A percentile compares a stretch with the other conserved stretches of the same genome.
phyloP scores from a whole-genome alignment of 92 coral and sea anemone genomes.

The Porites lobata region DNA sequence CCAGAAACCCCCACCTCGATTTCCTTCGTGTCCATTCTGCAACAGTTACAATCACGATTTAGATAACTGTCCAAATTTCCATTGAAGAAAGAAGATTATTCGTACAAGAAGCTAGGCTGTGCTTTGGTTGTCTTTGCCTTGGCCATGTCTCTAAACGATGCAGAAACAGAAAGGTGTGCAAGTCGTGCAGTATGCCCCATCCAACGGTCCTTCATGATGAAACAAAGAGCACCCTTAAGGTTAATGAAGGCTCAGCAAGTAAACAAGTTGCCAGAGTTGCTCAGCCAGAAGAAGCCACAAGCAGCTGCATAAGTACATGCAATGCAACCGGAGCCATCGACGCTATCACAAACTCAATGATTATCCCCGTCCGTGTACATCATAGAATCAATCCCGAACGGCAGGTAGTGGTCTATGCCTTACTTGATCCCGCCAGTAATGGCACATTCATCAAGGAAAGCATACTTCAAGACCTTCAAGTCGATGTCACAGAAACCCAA shows the following conservation, averaged over 20 bases:
- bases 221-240: constrained; percentile 35
- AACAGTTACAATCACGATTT: constrained; percentile 18
- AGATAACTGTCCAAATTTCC: constrained; percentile 37
- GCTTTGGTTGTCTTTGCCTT: constrained; percentile 47
- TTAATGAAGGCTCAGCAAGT: constrained; percentile 23
- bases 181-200: constrained; percentile 44
- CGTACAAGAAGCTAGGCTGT: constrained; percentile 29
- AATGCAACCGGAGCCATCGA: constrained; percentile 46
- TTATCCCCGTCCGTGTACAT: constrained; percentile 46
- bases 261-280: not conserved
- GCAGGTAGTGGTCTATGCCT: constrained; percentile 46
- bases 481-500: constrained; percentile 24
- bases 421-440: constrained; percentile 61
- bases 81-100: constrained; percentile 44
- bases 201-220: constrained; percentile 62
- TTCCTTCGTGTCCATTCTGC: constrained; percentile 10
- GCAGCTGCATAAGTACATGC: constrained; percentile 51
- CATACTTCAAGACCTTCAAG: constrained; percentile 30
- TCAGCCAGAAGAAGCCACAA: constrained; percentile 18
- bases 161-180: constrained; percentile 29
- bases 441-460: constrained; percentile 54
- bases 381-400: constrained; percentile 45
- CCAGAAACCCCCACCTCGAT: not conserved
- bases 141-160: constrained; percentile 57
- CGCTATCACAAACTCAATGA: constrained; percentile 51